A percentile compares a stretch with the other conserved stretches of the same genome.
These are phyloP conservation scores for Mastigias papua DNA, from an alignment of 30 jellyfish, hydroid and myxozoan species.

Conservation along the genomic window DNA sequence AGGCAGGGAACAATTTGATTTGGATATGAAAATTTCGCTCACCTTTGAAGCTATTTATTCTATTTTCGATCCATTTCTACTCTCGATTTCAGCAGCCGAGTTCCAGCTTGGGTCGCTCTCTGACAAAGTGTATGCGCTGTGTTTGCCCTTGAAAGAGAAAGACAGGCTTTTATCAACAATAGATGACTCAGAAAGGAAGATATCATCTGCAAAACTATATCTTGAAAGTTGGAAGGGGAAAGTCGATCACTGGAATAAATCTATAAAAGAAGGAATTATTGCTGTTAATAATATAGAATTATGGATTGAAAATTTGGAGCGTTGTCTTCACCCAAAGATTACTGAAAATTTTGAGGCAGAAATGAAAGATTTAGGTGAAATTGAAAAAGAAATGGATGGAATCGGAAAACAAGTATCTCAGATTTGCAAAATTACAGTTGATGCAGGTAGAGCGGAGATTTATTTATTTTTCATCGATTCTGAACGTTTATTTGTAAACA, in stretches of 20 bases:
- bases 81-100: not conserved
- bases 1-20: not conserved
- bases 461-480: too few relatives aligned
- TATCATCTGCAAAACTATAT: not conserved
- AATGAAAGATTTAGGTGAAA: not conserved
- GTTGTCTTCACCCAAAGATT: not conserved
- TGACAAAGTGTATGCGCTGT: not conserved
- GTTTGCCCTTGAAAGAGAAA: not conserved
- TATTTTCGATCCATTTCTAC: not conserved
- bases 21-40: not conserved
- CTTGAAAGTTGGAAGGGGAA: not conserved
- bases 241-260: not conserved
- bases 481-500: too few relatives aligned
- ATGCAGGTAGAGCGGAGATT: not conserved
- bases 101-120: not conserved
- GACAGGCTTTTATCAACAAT: not conserved
- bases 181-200: not conserved
- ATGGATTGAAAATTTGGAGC: slow-evolving; percentile 22
- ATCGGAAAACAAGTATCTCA: slow-evolving; percentile 4
- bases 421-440: not conserved
- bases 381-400: slow-evolving; percentile 21
- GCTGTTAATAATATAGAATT: not conserved
- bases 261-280: not conserved
- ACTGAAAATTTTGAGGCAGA: not conserved
- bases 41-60: not conserved